Evolutionary conservation across 2,113 vertebrate genomes (phyloP).

Genomic region (Gymnocephalus cernua): DNA sequence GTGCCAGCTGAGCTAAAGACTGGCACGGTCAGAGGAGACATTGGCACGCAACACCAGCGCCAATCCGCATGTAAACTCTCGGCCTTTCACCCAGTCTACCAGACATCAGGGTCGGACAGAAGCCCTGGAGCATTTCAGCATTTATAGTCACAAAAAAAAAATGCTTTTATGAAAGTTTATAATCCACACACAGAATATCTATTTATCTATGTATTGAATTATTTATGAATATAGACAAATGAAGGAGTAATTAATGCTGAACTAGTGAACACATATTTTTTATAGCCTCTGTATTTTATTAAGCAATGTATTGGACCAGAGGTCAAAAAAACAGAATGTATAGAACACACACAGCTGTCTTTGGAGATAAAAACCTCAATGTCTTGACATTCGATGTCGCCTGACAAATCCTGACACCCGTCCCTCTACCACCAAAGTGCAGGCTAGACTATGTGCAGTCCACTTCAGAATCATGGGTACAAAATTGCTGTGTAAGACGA

Average conservation of each 20-base stretch:
- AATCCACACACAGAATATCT: slow-evolving; percentile 85
- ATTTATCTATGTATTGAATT: slow-evolving; percentile 86
- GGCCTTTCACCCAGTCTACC: slow-evolving; percentile 72
- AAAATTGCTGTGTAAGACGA: slow-evolving; percentile 49
- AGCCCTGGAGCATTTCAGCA: slow-evolving; percentile 58
- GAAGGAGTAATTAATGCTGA: slow-evolving; percentile 71
- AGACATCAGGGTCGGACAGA: slow-evolving; percentile 66
- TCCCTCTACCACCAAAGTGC: slow-evolving; percentile 71
- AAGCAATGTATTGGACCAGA: slow-evolving; percentile 75
- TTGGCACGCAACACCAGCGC: slow-evolving; percentile 46
- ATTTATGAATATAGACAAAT: slow-evolving; percentile 76
- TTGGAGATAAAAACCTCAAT: slow-evolving; percentile 61
- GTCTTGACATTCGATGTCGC: slow-evolving; percentile 47
- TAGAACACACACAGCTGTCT: slow-evolving; percentile 75
- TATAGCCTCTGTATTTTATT: slow-evolving; percentile 86
- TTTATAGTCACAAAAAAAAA: slow-evolving; percentile 70
- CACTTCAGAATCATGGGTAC: slow-evolving; percentile 4
- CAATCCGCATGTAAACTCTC: slow-evolving; percentile 51
- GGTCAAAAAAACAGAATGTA: slow-evolving; percentile 82
- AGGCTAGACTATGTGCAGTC: slow-evolving; percentile 40
- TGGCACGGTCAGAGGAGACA: slow-evolving; percentile 33
- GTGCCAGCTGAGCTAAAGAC: slow-evolving; percentile 91
- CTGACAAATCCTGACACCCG: slow-evolving; percentile 40
- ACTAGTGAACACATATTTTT: slow-evolving; percentile 83
- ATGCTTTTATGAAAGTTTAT: slow-evolving; percentile 86